Evolutionary conservation across 2,113 vertebrate genomes (phyloP), one percentile per base, ranked within the genome.

Genomic region (Zonotrichia leucophrys): DNA sequence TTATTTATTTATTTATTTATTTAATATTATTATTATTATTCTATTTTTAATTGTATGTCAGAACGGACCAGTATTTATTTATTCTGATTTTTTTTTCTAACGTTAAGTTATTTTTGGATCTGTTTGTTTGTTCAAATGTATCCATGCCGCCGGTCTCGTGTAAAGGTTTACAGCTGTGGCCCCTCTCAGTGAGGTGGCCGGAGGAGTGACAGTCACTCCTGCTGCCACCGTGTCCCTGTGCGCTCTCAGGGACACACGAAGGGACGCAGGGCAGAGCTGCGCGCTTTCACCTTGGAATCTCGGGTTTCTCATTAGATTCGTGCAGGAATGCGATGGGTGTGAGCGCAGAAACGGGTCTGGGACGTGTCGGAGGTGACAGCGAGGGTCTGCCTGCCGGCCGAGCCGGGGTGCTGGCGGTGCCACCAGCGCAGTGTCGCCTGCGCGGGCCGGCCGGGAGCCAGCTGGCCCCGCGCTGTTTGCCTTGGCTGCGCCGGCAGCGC

Each of bases 1-100:
- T 88, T 92, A 97, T 95, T 97, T 98, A 98, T 98, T 95, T 94
- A 95, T 96, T 96, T 95, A 92, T 96, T 96, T 95, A 92, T 78
- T 83, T 72, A 53, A 9, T 95, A 59, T 46, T 39, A 25, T 90
- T 96, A 33, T 58, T 96, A 88, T 96, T 89, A 89, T 96, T 89
- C 22, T 93, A 14, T 80, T 91, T 95, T 92, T 75, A 58, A 81
- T 83, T 53, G 47, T 83, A 25, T 37, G 41, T 79, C 77, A 58
- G 83, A 47, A 75, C 20, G 79, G 69, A 82, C 90, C 86, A 63
- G 85, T 96, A 94, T 97, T 97, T 98, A 97, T 97, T 98, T 97
- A 95, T 92, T 95, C 15, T 52, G 10, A 12, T 50, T 86, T 87
- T 77, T 64, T 46, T 60, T 20, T 2, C 46, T 27, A 77, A 42